Percentiles rank a stretch among this genome's conserved stretches.
Evolutionary conservation across 2,797 vertebrate species (phyloP).

Genomic region (Siniperca undulata): DNA sequence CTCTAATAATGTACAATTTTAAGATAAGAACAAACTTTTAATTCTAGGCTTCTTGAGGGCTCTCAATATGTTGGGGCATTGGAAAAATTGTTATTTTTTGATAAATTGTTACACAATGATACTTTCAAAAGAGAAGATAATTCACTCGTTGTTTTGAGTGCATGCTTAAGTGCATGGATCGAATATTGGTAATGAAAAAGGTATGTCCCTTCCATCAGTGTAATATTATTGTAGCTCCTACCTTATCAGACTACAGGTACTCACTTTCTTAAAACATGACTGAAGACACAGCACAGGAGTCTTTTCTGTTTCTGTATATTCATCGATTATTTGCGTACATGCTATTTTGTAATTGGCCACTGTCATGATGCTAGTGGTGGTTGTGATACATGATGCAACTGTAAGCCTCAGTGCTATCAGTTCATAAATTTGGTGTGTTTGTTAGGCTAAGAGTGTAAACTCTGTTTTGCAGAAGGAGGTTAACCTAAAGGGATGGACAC

Average conservation of each 20-base stretch:
- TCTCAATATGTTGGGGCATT: neutral
- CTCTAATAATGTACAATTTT: neutral
- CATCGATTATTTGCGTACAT: no score
- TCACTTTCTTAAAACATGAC: neutral
- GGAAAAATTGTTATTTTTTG: neutral
- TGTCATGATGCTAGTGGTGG: no score
- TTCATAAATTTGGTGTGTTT: no score
- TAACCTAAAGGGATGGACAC: neutral
- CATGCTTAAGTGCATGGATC: neutral
- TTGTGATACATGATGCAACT: no score
- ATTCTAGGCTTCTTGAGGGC: no score
- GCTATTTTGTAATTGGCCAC: no score
- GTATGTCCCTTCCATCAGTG: neutral
- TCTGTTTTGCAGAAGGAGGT: no score
- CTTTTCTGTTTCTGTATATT: neutral
- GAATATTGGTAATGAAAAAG: neutral
- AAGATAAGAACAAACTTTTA: neutral
- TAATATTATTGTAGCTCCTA: neutral
- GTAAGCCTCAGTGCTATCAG: no score
- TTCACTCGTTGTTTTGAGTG: no score
- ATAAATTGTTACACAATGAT: no score
- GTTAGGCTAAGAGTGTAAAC: neutral
- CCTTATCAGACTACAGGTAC: neutral
- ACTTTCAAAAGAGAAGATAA: no score
- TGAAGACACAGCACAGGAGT: neutral